These are phyloP conservation scores for Drosophila mulleri DNA, from an alignment of 2,888 invertebrate species.

Conservation along the genomic window DNA sequence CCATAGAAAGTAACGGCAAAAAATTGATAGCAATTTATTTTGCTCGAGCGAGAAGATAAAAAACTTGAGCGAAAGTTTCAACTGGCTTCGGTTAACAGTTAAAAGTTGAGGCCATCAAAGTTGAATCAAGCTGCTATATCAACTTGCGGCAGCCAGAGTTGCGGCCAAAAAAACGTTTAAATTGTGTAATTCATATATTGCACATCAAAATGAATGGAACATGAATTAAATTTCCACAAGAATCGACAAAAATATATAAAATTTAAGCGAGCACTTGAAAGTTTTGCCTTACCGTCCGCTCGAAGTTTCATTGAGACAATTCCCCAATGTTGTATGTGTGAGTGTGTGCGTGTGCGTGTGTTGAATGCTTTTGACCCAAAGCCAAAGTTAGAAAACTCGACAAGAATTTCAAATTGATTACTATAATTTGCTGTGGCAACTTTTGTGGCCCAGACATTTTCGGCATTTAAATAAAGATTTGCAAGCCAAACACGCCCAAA, in stretches of 20 bases:
- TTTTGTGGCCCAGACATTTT: slow-evolving; percentile 49
- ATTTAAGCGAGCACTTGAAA: slow-evolving; percentile 60
- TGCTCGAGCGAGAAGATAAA: neutral
- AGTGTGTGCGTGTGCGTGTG: slow-evolving; percentile 17
- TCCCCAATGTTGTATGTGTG: slow-evolving; percentile 37
- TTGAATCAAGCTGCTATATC: slow-evolving; percentile 2
- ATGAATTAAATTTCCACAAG: slow-evolving; percentile 47
- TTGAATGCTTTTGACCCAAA: slow-evolving; percentile 55
- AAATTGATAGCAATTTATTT: slow-evolving; percentile 29
- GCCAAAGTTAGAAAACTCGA: slow-evolving; percentile 43
- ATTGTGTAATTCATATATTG: neutral
- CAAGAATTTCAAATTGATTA: slow-evolving; percentile 55
- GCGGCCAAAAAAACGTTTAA: neutral
- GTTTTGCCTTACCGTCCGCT: slow-evolving; percentile 47
- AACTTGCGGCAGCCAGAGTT: neutral
- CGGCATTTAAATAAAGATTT: slow-evolving; percentile 54
- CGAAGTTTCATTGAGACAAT: slow-evolving; percentile 51
- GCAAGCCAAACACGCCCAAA: slow-evolving; percentile 29
- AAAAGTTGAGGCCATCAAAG: slow-evolving; percentile 15
- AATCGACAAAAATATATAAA: slow-evolving; percentile 38
- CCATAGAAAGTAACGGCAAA: slow-evolving; percentile 11
- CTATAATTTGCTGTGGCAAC: slow-evolving; percentile 46
- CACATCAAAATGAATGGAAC: slow-evolving; percentile 12
- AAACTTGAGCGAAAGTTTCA: slow-evolving; percentile 32
- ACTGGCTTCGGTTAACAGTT: slow-evolving; percentile 22